Conservation (phyloP, 2,797 vertebrate genomes). For the Tarsius wallacei region DNA sequence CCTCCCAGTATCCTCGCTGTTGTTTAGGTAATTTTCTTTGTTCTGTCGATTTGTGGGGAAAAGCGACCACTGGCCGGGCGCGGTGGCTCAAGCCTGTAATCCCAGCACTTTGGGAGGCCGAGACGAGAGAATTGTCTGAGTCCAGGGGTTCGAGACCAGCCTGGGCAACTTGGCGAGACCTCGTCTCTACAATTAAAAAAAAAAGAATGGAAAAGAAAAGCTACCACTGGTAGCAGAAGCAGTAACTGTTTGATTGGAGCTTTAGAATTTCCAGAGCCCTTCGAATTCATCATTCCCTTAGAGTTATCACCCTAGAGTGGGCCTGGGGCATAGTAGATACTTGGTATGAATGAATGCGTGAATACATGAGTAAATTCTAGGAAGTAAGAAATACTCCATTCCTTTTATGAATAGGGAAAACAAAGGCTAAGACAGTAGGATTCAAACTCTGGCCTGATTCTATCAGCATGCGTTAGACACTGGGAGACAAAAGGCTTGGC, state of each 20-base stretch:
- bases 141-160: too few species aligned
- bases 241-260: background rate
- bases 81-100: too few species aligned
- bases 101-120: too few species aligned
- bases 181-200: background rate
- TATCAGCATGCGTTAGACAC: background rate
- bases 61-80: background rate
- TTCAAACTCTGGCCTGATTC: background rate
- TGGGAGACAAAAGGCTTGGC: slow-evolving; percentile 8
- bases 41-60: background rate
- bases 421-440: background rate
- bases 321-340: background rate
- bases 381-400: background rate
- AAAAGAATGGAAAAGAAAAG: too few species aligned
- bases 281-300: background rate
- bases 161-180: too few species aligned
- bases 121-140: too few species aligned
- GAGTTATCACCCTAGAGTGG: background rate
- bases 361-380: background rate
- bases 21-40: slow-evolving; percentile 51
- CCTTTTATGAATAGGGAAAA: background rate
- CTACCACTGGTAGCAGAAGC: background rate
- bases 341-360: background rate
- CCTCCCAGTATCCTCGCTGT: background rate
- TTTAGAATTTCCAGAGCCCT: background rate